Base-by-base conservation (phyloP, 92 coral and sea anemone genomes). In the Bergia puertoricense region DNA sequence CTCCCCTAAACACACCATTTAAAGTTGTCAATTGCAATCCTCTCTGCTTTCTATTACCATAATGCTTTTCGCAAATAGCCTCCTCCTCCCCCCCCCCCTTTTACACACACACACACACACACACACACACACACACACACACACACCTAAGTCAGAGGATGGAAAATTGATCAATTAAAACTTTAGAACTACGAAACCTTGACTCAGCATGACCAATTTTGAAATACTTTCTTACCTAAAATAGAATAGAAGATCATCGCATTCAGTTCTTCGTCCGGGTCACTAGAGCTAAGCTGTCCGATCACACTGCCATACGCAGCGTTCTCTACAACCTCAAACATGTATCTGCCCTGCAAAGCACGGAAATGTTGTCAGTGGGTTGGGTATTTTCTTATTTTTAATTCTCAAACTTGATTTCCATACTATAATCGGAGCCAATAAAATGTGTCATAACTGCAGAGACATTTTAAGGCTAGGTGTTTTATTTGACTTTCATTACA, bases 231-330 rank as follows among this genome's bases (percentile, higher is more conserved):
- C 90, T 20, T 51, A 93, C 98, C 95, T 46, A 54, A 76, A 65
- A 94, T 88, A 38, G 86, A 85, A 77, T 91, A 93, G 23, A 45
- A 74, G 8, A 91, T 79, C 66, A 88, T 56, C 8, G 90, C 94
- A 73, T 91, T 88, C 8, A 66, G 43, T 18, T 92, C 93, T 51
- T 90, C 89, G 69, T 94, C 98, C 38, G 86, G 89, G 62, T 94
- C 94, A 69, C 48, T 88, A 13, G 92, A 92, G 37, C 81, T 79
- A 39, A 90, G 79, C 37, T 75, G 86, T 14, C 89, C 78, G 13
- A 92, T 89, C 39, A 41, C 37, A 30, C 89, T 45, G 16, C 91
- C 91, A 56, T 15, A 72, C 56, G 67, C 69, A 40, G 91, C 84
- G 48, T 90, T 88, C 71, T 92, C 94, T 51, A 76, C 41, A 54